Base-by-base conservation (phyloP, 2,797 vertebrate species). In the Decapterus maruadsi region DNA sequence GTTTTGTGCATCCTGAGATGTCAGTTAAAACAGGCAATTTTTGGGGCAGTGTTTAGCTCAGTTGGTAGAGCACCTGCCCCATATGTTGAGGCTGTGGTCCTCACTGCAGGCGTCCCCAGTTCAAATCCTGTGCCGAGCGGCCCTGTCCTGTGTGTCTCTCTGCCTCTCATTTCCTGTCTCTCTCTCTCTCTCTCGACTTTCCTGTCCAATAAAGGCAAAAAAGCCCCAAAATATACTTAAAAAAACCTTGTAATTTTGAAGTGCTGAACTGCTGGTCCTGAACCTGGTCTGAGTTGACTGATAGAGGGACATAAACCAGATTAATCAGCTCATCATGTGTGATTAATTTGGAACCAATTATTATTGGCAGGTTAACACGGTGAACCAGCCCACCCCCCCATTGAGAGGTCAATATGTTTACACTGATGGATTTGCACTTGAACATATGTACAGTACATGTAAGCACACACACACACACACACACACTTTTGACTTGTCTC, bases 301-400 rank as follows among this genome's bases (percentile, higher is more conserved):
- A 89, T 19, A 85, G 72, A 74, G 46, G 81, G 76, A 92, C 87
- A 87, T 80, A 89, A 87, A 89, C 83, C 84, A 89, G 89, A 93
- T 93, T 92, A 93, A 94, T 93, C 90, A 91, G 90, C 90, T 87
- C 92, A 91, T 93, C 91, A 90, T 89, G 90, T 91, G 92, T 92
- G 92, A 93, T 92, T 93, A 90, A 93, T 92, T 89, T 89, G 89
- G 80, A 85, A 78, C 72, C 36, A 78, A 78, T 78, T 57, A 36
- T 61, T 68, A 79, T 80, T 84, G 89, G 89, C 84, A 86, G 79
- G 38, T 51, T 14, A 69, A 69, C 79, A 77, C 78, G 77, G 53
- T 69, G 81, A 89, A 90, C 65, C 82, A 86, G 90, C 78, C 78
- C 55, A 80, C 89, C 78, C 55, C 82, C 89, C 89, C 81, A 77